Base-by-base conservation (phyloP, 1,140 invertebrate species). In the Ceratosolen fusciceps region DNA sequence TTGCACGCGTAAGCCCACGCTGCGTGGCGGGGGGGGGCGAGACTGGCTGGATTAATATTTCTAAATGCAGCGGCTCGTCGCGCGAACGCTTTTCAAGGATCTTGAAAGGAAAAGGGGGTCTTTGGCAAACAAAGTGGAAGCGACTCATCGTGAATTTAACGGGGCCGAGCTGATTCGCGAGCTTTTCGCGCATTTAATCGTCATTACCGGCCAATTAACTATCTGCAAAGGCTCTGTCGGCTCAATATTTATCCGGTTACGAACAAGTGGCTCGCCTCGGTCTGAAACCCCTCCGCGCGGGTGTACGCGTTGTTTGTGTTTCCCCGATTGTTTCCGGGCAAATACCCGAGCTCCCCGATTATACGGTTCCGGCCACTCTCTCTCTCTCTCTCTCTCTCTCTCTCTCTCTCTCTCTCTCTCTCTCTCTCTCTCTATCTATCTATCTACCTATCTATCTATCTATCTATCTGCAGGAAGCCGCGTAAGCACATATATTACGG, bases 261-360 rank as follows among this genome's bases (percentile, higher is more conserved):
- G 73, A 60, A 74, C 54, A 74, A 74, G 72, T 74, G 34, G 39
- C 37, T 47, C 47, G 24, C 70, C 29, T 60, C 14, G 16, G 58
- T 29, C 58, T 60, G 26, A 60, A 60, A 31, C 60, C 31, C 19
- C 26, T 19, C 9, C 19, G 19, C 19, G 19, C 4, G 29, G 31
- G 16, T 37, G 60, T 21, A 65, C 72, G 14, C n/a, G 56, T 60
- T 74, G 72, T 74, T 74, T 74, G 72, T 74, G 49, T 74, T 74
- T 60, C 56, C n/a, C 31, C 72, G 56, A 74, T 74, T 74, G 72
- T 74, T 74, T 74, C 72, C 72, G 72, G 56, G 52, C 72, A 74
- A 74, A 74, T 74, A 58, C 10, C 52, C 54, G 19, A 47, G 24
- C 24, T 47, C 0, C 67, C 26, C n/a, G 29, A 39, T 24, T 70